These are phyloP conservation scores for Micrasema minimum DNA, from an alignment of 1,140 invertebrate genomes.

Conservation along the genomic window DNA sequence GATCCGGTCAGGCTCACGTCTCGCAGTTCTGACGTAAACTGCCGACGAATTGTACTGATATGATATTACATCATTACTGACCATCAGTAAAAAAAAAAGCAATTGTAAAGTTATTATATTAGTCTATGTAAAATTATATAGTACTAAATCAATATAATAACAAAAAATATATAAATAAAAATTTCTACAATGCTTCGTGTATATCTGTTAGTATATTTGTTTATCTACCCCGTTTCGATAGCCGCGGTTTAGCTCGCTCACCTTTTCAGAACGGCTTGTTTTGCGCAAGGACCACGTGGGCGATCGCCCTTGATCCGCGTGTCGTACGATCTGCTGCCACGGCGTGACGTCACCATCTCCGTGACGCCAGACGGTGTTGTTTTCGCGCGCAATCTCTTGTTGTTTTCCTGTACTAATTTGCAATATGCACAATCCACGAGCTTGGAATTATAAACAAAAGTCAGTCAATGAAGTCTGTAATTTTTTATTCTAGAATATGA, in stretches of 20 bases:
- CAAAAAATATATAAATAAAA: no score
- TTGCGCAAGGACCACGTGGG: slow-evolving; percentile 32
- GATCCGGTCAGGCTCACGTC: no score
- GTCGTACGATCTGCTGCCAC: slow-evolving; percentile 27
- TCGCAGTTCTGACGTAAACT: no score
- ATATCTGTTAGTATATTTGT: background rate
- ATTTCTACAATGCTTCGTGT: no score
- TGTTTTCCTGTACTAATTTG: slow-evolving; percentile 19
- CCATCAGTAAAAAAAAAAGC: no score
- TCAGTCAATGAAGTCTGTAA: background rate
- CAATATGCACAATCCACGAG: background rate
- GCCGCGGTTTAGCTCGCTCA: background rate
- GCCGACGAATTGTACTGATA: no score
- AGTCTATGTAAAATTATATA: no score
- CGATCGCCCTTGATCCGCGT: slow-evolving; percentile 20
- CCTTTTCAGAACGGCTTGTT: slow-evolving; percentile 10
- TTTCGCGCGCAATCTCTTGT: slow-evolving; percentile 32
- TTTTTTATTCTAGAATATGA: no score
- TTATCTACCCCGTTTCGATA: background rate
- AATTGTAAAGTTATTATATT: no score
- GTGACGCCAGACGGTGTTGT: slow-evolving; percentile 10
- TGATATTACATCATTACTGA: no score
- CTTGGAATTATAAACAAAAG: no score
- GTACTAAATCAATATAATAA: no score
- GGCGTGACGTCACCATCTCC: slow-evolving; percentile 26